A percentile compares a stretch with the other conserved stretches of the same genome.
These are phyloP conservation scores for Aromia moschata DNA, from an alignment of 2,888 invertebrate genomes.

Conservation along the genomic window DNA sequence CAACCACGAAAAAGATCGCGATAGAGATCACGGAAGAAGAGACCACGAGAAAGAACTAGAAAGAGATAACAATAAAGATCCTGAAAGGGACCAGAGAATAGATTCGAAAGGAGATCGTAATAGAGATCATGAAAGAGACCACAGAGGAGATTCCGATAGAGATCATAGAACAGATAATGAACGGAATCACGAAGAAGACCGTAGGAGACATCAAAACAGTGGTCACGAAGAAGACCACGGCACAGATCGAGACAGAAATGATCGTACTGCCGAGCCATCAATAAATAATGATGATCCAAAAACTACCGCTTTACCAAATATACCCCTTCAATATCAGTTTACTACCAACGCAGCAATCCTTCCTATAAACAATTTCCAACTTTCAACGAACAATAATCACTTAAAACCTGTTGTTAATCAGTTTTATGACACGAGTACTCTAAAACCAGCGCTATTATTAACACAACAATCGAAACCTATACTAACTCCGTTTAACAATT, in stretches of 20 bases:
- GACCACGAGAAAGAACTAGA: background rate
- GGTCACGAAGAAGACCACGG: background rate
- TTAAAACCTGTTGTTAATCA: background rate
- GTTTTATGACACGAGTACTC: constrained; percentile 1
- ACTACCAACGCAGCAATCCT: background rate
- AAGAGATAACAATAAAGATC: background rate
- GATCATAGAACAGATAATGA: background rate
- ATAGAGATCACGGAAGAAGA: background rate
- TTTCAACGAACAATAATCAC: background rate
- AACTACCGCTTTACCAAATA: background rate
- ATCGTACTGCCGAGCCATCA: background rate
- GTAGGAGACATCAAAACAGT: background rate
- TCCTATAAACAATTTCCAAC: background rate
- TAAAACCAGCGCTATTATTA: background rate
- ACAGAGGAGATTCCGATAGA: too few species aligned
- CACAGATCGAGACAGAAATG: background rate
- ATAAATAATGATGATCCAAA: background rate
- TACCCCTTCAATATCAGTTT: background rate
- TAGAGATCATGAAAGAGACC: background rate
- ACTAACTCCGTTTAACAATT: background rate
- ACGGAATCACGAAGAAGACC: background rate
- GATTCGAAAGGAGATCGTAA: too few species aligned
- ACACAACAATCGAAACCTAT: background rate
- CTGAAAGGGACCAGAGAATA: too few species aligned
- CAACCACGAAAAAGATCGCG: too few species aligned